Percentiles rank a stretch among this genome's conserved stretches.
phyloP scores from a whole-genome alignment of 1,140 invertebrate species.

The Drosophila serrata region DNA sequence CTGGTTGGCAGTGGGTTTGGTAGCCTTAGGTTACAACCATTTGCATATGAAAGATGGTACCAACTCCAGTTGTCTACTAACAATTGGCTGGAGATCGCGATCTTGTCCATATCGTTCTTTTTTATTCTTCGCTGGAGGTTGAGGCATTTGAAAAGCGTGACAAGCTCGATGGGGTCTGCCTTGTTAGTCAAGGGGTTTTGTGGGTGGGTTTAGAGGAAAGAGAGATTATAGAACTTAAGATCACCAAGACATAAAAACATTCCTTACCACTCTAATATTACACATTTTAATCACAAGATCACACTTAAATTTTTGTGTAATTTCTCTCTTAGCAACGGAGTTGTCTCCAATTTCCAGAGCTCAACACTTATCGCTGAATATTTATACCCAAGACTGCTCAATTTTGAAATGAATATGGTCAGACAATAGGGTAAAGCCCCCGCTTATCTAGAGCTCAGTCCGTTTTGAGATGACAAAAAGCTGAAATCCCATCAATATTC shows the following conservation, averaged over 20 bases:
- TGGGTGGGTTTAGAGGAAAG: neutral
- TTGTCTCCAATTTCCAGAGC: neutral
- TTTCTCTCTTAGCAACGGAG: neutral
- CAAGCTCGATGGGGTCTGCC: conserved; percentile 40
- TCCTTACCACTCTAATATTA: neutral
- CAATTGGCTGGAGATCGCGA: conserved; percentile 14
- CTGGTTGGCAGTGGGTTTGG: conserved; percentile 9
- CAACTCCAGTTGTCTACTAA: conserved; percentile 20
- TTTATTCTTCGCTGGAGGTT: conserved; percentile 28
- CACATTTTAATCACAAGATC: neutral
- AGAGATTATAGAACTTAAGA: neutral
- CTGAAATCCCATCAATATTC: conserved; percentile 31
- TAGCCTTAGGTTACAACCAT: conserved; percentile 37
- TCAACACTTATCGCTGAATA: conserved; percentile 12
- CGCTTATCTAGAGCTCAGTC: conserved; percentile 39
- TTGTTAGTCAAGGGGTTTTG: conserved; percentile 37
- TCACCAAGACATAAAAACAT: neutral
- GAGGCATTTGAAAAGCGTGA: conserved; percentile 42
- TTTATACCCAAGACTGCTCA: conserved; percentile 2
- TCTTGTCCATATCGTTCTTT: neutral
- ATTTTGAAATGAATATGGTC: neutral
- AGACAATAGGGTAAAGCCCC: conserved; percentile 11
- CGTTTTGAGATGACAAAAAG: conserved; percentile 39
- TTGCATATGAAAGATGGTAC: conserved; percentile 59
- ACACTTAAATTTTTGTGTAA: neutral